phyloP scores from a whole-genome alignment of 2,888 invertebrate species.

The Cosmorhoe ocellata region DNA sequence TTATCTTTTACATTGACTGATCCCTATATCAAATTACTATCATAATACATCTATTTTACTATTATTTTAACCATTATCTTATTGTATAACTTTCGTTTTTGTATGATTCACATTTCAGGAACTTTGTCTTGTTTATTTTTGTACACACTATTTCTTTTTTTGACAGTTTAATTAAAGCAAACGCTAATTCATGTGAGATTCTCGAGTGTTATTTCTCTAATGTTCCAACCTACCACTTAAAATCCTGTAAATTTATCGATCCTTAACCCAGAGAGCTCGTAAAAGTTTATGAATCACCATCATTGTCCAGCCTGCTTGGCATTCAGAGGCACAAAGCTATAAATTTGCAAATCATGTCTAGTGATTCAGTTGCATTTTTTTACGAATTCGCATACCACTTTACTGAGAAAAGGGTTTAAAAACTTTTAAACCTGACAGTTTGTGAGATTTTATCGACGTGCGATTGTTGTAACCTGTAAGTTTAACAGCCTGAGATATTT shows the following conservation, averaged over 20 bases:
- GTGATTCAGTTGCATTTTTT: slow-evolving; percentile 63
- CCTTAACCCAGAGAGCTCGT: slow-evolving; percentile 23
- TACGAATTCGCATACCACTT: slow-evolving; percentile 49
- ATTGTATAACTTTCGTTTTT: too few relatives aligned
- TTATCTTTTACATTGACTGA: background rate
- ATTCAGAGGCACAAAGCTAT: slow-evolving; percentile 62
- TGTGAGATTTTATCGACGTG: slow-evolving; percentile 53
- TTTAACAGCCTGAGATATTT: slow-evolving; percentile 34
- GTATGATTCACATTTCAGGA: too few relatives aligned
- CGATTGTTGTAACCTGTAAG: slow-evolving; percentile 42
- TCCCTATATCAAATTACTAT: background rate
- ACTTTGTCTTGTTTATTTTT: too few relatives aligned
- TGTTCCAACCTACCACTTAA: slow-evolving; percentile 15
- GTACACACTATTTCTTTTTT: background rate
- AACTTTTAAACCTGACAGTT: slow-evolving; percentile 43
- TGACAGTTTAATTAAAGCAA: slow-evolving; percentile 18
- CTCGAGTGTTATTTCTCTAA: background rate
- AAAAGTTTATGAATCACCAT: slow-evolving; percentile 49
- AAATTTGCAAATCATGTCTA: slow-evolving; percentile 70
- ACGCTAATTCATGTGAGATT: slow-evolving; percentile 20
- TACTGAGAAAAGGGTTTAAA: slow-evolving; percentile 50
- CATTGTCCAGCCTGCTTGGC: slow-evolving; percentile 56
- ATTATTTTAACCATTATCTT: too few relatives aligned
- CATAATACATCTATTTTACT: too few relatives aligned
- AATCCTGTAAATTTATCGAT: slow-evolving; percentile 31